Evolutionary conservation across 2,888 invertebrate species (phyloP).

Genomic region (Tricholauxania praeusta): DNA sequence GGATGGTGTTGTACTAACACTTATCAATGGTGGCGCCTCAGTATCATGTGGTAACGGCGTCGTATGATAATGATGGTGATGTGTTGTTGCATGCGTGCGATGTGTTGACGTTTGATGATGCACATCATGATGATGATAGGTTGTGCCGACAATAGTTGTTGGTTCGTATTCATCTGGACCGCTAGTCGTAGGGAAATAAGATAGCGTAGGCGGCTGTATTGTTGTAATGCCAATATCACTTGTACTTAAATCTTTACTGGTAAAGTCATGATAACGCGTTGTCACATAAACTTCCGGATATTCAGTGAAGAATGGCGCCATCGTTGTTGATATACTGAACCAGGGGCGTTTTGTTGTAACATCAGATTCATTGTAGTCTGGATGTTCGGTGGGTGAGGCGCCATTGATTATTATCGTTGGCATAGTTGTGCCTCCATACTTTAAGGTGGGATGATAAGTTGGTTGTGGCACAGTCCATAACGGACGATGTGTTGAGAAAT

Average conservation of each 20-base stretch:
- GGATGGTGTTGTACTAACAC: slow-evolving; percentile 33
- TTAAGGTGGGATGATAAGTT: slow-evolving; percentile 30
- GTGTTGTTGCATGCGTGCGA: slow-evolving; percentile 40
- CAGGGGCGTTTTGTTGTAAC: slow-evolving; percentile 50
- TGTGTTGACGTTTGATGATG: background rate
- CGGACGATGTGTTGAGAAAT: slow-evolving; percentile 53
- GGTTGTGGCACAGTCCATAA: slow-evolving; percentile 36
- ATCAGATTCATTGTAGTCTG: slow-evolving; percentile 35
- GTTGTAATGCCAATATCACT: slow-evolving; percentile 56
- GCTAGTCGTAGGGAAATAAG: slow-evolving; percentile 51
- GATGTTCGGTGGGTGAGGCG: slow-evolving; percentile 45
- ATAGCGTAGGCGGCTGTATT: slow-evolving; percentile 51
- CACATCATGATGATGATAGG: slow-evolving; percentile 50
- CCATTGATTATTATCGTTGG: background rate
- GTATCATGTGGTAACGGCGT: slow-evolving; percentile 34
- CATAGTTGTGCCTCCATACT: slow-evolving; percentile 44
- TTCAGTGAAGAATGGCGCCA: slow-evolving; percentile 66
- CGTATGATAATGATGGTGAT: slow-evolving; percentile 37
- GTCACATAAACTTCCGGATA: slow-evolving; percentile 64
- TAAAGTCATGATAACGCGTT: slow-evolving; percentile 56
- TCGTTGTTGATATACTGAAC: slow-evolving; percentile 59
- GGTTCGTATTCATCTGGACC: slow-evolving; percentile 50
- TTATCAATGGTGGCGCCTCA: slow-evolving; percentile 28
- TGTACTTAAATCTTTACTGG: slow-evolving; percentile 53
- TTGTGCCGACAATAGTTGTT: slow-evolving; percentile 48